Conservation (phyloP, 1,140 invertebrate species). For the Caerostris darwini region DNA sequence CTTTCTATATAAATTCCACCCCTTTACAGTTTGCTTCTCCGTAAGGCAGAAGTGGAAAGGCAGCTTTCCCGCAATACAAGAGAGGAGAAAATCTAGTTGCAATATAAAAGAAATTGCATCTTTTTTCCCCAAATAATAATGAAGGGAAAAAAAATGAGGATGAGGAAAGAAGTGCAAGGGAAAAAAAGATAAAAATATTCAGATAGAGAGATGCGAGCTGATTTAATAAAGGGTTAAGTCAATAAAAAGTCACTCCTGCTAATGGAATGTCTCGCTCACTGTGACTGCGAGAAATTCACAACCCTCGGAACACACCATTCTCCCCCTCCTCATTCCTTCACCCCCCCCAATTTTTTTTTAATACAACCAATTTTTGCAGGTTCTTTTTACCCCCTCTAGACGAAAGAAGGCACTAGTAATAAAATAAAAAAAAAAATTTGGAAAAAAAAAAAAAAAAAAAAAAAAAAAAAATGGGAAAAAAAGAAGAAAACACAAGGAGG, state of each 20-base stretch:
- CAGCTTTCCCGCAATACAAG: too few species aligned
- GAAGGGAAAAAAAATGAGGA: not conserved
- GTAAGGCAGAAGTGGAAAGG: not conserved
- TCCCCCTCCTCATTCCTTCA: not conserved
- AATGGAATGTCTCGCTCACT: conserved; percentile 66
- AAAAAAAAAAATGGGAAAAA: not conserved
- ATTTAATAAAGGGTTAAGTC: conserved; percentile 76
- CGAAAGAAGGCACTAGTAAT: not conserved
- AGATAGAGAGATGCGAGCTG: conserved; percentile 25
- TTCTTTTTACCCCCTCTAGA: not conserved
- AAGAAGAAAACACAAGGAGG: not conserved
- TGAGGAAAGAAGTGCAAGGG: not conserved
- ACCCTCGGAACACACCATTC: not conserved
- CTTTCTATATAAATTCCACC: conserved; percentile 3
- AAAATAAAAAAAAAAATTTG: too few species aligned
- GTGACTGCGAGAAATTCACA: conserved; percentile 27
- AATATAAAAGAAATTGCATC: conserved; percentile 34
- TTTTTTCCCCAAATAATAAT: not conserved
- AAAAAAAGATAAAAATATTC: not conserved
- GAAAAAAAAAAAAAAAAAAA: too few species aligned
- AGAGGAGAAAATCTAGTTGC: not conserved
- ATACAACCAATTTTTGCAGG: not conserved
- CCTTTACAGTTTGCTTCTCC: not conserved
- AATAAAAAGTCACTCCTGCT: conserved; percentile 73
- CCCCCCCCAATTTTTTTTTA: not conserved